These are phyloP conservation scores for Albula goreensis DNA, from an alignment of 2,113 vertebrate genomes.

Conservation along the genomic window DNA sequence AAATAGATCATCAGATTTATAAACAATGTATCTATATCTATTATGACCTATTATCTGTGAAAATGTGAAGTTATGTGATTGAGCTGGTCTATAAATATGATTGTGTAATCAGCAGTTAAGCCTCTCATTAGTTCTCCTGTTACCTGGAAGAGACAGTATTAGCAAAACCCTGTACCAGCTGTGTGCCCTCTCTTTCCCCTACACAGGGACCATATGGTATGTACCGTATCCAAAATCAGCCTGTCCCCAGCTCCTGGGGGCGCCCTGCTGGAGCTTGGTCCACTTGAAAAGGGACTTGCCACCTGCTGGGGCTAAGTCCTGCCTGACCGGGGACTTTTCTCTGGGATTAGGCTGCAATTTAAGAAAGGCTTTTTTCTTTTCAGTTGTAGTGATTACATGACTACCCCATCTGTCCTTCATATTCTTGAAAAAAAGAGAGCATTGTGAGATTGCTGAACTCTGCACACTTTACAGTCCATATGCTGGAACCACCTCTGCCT, in stretches of 20 bases:
- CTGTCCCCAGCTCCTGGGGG: background rate
- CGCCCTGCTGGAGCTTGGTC: background rate
- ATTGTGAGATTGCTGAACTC: background rate
- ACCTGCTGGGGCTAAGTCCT: background rate
- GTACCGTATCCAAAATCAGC: constrained; percentile 35
- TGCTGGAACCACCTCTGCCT: background rate
- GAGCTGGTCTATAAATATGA: constrained; percentile 34
- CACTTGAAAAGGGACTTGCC: constrained; percentile 1
- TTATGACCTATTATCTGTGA: background rate
- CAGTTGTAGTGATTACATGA: constrained; percentile 12
- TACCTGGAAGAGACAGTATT: constrained; percentile 57
- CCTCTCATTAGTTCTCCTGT: constrained; percentile 37
- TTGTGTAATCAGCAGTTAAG: constrained; percentile 55
- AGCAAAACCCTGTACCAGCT: constrained; percentile 46
- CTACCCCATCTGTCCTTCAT: background rate
- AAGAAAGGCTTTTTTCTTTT: constrained; percentile 24
- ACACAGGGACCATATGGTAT: constrained; percentile 53
- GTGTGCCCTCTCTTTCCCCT: constrained; percentile 36
- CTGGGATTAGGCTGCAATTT: constrained; percentile 34
- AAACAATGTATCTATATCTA: background rate
- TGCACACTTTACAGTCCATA: background rate
- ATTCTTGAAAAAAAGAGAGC: background rate
- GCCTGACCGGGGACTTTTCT: background rate
- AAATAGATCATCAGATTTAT: background rate
- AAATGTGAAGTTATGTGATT: constrained; percentile 40